Base-by-base conservation (phyloP, 2,113 vertebrate genomes). In the Anarrhichthys ocellatus region DNA sequence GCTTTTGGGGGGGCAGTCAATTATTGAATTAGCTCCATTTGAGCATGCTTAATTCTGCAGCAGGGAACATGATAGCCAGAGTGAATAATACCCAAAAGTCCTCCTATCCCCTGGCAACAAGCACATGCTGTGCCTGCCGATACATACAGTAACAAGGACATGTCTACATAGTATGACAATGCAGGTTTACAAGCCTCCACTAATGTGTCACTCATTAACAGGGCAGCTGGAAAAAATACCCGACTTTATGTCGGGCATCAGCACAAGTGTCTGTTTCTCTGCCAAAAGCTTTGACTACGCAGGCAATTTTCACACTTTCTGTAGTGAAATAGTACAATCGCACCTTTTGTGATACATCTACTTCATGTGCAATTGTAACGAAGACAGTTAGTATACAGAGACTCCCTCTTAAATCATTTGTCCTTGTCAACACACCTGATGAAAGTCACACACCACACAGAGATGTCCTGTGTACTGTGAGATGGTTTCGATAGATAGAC, bases 1-100 rank as follows among this genome's bases (percentile, higher is more conserved):
- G 54, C 83, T 88, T 77, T 80, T 64, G 58, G 72, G 73, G 32
- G 50, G 72, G 15, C 38, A 54, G 50, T 67, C 67, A 54, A 46
- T 86, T 83, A 90, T 73, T 86, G 72, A 87, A 90, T 86, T 56
- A 82, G 36, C 15, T 81, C 38, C 1, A 88, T 84, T 80, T 69
- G 48, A 79, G 50, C 59, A 64, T 80, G 74, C 48, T 70, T 78
- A 58, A 83, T 82, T 76, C 65, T 77, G 67, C 66, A 69, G 80
- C 72, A 34, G 70, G 73, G 72, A 86, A 92, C 74, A 80, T 68
- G 77, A 84, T 76, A 83, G 81, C 48, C 68, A 69, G 74, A 64
- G 50, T 63, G 72, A 80, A 75, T 80, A 85, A 88, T 54, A 89
- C 72, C 73, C 78, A 3, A 46, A 86, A 79, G 52, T 77, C 27